A percentile compares a stretch with the other conserved stretches of the same genome.
These are phyloP conservation scores for Pogonocichla stellata DNA, from an alignment of 2,113 vertebrate species.

Conservation along the genomic window DNA sequence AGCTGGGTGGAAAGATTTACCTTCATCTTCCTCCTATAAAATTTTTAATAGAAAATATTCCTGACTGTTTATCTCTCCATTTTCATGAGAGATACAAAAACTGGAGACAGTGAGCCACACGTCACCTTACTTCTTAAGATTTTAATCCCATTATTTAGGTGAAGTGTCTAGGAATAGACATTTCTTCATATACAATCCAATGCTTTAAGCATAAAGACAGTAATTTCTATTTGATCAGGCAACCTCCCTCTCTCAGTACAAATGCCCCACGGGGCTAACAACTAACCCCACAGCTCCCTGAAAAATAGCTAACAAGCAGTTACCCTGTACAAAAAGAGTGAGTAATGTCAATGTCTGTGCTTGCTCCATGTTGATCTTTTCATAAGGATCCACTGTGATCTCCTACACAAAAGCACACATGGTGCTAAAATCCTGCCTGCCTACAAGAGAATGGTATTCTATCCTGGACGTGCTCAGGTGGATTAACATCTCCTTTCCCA, in stretches of 20 bases:
- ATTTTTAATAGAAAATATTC: neutral
- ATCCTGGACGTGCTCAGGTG: neutral
- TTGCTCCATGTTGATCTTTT: neutral
- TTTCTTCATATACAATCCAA: neutral
- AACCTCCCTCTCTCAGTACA: neutral
- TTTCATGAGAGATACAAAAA: neutral
- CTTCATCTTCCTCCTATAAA: neutral
- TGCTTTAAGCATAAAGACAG: neutral
- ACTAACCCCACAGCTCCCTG: neutral
- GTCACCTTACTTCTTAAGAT: neutral
- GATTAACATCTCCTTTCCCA: neutral
- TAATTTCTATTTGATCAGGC: neutral
- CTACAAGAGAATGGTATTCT: neutral
- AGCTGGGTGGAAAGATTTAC: neutral
- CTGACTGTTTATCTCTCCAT: neutral
- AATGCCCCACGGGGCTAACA: neutral
- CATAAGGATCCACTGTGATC: neutral
- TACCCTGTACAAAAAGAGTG: neutral
- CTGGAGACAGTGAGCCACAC: neutral
- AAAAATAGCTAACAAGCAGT: neutral
- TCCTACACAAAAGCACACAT: neutral
- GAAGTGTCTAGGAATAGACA: neutral
- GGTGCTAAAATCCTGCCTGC: neutral
- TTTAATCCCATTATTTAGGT: neutral
- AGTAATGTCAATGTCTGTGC: neutral